Evolutionary conservation across 2,113 vertebrate species (phyloP).

Genomic region (Anseranas semipalmata): DNA sequence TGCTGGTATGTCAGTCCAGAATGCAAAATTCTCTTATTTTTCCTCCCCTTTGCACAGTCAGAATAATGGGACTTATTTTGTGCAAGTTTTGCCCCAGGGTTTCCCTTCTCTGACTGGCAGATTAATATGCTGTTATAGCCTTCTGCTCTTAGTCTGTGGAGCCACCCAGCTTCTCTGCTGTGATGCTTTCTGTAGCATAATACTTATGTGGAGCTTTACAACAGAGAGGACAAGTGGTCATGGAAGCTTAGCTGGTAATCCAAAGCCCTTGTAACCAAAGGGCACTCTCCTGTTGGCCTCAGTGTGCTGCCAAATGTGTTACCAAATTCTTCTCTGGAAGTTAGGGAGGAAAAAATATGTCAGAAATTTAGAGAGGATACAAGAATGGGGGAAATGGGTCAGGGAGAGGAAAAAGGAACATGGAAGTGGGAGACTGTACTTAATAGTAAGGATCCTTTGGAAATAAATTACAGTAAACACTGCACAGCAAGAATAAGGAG

Average conservation of each 20-base stretch:
- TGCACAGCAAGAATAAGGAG: background rate
- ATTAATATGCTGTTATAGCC: slow-evolving; percentile 31
- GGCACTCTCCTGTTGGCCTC: background rate
- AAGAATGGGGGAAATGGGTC: background rate
- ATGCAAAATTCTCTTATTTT: slow-evolving; percentile 32
- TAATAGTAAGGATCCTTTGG: background rate
- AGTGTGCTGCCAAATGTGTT: background rate
- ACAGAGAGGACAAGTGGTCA: slow-evolving; percentile 22
- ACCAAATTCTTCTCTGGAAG: background rate
- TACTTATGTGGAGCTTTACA: slow-evolving; percentile 7
- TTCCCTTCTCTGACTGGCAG: slow-evolving; percentile 45
- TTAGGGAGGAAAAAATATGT: background rate
- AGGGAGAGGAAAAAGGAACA: background rate
- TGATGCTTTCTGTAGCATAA: slow-evolving; percentile 28
- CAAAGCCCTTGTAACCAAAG: slow-evolving; percentile 13
- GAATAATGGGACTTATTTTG: slow-evolving; percentile 55
- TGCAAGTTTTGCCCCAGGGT: slow-evolving; percentile 44
- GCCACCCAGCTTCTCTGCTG: slow-evolving; percentile 43
- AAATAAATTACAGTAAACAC: background rate
- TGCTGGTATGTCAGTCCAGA: slow-evolving; percentile 20
- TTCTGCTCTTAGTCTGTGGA: background rate
- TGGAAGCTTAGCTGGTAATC: slow-evolving; percentile 26
- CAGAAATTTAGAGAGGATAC: background rate
- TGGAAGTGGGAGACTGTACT: background rate
- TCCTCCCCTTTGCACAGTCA: background rate